Evolutionary conservation across 2,797 vertebrate genomes (phyloP), one percentile per base, ranked within the genome.

Genomic region (Momotus momota): DNA sequence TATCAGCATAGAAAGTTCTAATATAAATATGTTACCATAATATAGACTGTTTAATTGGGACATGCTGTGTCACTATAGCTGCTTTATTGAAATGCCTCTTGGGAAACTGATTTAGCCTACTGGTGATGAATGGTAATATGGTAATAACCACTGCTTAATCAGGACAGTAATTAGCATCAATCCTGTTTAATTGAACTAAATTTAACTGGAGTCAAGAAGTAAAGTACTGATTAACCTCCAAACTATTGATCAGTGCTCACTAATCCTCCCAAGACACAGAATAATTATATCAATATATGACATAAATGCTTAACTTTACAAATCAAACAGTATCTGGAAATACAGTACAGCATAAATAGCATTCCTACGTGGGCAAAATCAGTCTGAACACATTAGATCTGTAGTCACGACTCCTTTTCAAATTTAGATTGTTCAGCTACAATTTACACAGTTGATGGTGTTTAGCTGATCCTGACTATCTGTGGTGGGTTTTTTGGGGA

Each of bases 221-320:
- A 90, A 94, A 93, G 90, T 74, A 94, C 91, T 93, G 94, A 96
- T 97, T 96, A 96, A 95, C 90, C 91, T 93, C 86, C 64, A 94
- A 94, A 95, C 83, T 93, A 95, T 96, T 80, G 96, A 97, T 96
- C 90, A 80, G 18, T 67, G 52, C 52, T 90, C 55, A 51, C 35
- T 90, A 86, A 90, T 94, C 86, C 88, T 94, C 80, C 45, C 49
- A 90, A 88, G 93, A 93, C 43, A 62, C 11, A 23, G 41, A 95
- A 94, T 77, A 75, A 92, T 96, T 90, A 80, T 84, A 96, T 84
- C 94, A 94, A 94, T 92, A 91, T 93, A 54, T 87, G 70, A 73
- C 73, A 94, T 51, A 94, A 80, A 94, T 71, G 33, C 82, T 90
- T 90, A 93, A 86, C 14, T 86, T 86, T n/a, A 67, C 43, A 95